These are phyloP conservation scores for Cheirogaleus major DNA, from an alignment of 2,797 vertebrate genomes.

Conservation along the genomic window DNA sequence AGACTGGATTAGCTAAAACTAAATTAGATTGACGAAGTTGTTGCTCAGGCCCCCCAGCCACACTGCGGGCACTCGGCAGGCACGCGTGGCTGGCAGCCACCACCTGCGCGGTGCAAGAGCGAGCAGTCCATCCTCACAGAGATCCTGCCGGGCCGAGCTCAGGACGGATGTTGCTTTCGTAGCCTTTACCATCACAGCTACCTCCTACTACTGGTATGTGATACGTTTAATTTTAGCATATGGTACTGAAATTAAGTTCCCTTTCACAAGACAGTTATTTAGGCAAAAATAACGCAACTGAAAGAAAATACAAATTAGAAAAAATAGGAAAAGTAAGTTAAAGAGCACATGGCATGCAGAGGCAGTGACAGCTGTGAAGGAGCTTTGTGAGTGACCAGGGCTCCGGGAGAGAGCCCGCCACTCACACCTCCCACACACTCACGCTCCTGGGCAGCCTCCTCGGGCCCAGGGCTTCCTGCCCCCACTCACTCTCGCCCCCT, in stretches of 20 bases:
- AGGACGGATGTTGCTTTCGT: not conserved
- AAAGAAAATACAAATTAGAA: not conserved
- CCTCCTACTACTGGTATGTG: not conserved
- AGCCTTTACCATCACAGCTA: not conserved
- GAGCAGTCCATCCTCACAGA: accelerated
- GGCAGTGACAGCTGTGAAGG: accelerated
- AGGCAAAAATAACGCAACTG: not conserved
- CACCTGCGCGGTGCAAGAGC: accelerated
- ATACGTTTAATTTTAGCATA: not conserved
- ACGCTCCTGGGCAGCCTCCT: not conserved
- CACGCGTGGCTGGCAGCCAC: not conserved
- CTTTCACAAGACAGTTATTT: not conserved
- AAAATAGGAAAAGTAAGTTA: not conserved
- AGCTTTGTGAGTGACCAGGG: accelerated
- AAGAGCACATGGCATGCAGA: accelerated
- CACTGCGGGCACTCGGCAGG: too few relatives aligned
- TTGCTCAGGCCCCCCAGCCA: not conserved
- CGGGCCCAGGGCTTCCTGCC: not conserved
- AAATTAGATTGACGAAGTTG: not conserved
- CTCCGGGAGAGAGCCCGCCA: not conserved
- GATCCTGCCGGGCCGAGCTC: not conserved
- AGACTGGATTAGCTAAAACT: not conserved
- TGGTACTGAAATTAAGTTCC: not conserved
- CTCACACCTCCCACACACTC: not conserved
- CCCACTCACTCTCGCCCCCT: not conserved